Evolutionary conservation across 1,140 invertebrate genomes (phyloP).

Genomic region (Nasonia vitripennis): DNA sequence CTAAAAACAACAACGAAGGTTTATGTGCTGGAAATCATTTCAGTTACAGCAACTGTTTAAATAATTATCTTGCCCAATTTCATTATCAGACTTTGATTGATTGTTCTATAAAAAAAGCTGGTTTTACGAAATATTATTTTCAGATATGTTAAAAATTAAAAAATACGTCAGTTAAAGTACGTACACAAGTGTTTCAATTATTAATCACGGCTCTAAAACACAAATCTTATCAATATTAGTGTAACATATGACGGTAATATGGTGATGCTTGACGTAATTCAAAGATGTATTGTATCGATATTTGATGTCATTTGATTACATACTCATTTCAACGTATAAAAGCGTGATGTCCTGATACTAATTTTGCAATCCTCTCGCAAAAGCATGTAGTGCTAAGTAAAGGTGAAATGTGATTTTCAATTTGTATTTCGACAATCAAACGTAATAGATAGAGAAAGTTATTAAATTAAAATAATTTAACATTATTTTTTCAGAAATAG

Average conservation of each 20-base stretch:
- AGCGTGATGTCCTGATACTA: background rate
- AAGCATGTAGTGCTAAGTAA: background rate
- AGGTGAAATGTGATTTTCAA: constrained; percentile 9
- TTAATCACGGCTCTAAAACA: constrained; percentile 5
- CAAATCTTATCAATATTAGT: constrained; percentile 8
- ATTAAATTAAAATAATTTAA: background rate
- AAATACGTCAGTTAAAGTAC: constrained; percentile 7
- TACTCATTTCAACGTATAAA: background rate
- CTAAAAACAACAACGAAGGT: background rate
- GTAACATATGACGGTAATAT: constrained; percentile 7
- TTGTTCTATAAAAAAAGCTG: no score
- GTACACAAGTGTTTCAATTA: constrained; percentile 32
- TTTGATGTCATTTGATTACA: background rate
- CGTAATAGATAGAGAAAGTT: background rate
- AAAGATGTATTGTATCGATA: constrained; percentile 3
- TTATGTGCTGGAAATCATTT: constrained; percentile 1
- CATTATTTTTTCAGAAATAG: constrained; percentile 9
- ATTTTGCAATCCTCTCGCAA: background rate
- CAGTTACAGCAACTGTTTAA: background rate
- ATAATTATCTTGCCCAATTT: constrained; percentile 7
- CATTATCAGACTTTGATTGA: background rate
- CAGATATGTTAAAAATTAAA: background rate
- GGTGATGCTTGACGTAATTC: constrained; percentile 5
- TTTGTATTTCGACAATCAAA: background rate
- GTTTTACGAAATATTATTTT: background rate